These are phyloP conservation scores for Morpho deidamia DNA, from an alignment of 2,888 invertebrate genomes.

Conservation along the genomic window DNA sequence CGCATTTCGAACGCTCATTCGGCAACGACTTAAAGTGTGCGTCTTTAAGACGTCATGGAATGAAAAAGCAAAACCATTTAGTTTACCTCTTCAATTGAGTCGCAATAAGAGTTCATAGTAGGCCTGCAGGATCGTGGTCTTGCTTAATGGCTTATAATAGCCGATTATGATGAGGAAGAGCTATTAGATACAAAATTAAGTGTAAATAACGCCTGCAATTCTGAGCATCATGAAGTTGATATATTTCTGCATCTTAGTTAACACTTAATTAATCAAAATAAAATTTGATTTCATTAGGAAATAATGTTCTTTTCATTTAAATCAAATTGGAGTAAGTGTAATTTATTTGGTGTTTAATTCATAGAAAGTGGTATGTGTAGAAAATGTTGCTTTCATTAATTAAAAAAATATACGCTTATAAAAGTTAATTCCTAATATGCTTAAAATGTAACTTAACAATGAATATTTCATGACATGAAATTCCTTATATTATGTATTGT, in stretches of 20 bases:
- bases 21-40: too few relatives aligned
- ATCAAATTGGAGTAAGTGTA: background rate
- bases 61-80: too few relatives aligned
- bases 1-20: too few relatives aligned
- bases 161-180: too few relatives aligned
- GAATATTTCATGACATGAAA: too few relatives aligned
- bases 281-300: background rate
- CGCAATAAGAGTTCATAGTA: too few relatives aligned
- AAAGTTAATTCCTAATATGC: background rate
- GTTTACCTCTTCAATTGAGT: too few relatives aligned
- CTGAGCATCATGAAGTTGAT: background rate
- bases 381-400: background rate
- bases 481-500: too few relatives aligned
- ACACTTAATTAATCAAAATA: background rate
- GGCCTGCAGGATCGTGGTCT: too few relatives aligned
- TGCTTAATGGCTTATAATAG: too few relatives aligned
- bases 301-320: background rate
- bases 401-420: background rate
- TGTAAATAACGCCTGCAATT: background rate
- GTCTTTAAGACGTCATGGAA: too few relatives aligned
- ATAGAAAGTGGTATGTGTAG: background rate
- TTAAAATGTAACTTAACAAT: background rate
- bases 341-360: background rate
- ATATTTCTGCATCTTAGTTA: background rate
- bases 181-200: too few relatives aligned